Evolutionary conservation across 2,888 invertebrate species (phyloP), one percentile per base, ranked within the genome.

Genomic region (Dascillus cervinus): DNA sequence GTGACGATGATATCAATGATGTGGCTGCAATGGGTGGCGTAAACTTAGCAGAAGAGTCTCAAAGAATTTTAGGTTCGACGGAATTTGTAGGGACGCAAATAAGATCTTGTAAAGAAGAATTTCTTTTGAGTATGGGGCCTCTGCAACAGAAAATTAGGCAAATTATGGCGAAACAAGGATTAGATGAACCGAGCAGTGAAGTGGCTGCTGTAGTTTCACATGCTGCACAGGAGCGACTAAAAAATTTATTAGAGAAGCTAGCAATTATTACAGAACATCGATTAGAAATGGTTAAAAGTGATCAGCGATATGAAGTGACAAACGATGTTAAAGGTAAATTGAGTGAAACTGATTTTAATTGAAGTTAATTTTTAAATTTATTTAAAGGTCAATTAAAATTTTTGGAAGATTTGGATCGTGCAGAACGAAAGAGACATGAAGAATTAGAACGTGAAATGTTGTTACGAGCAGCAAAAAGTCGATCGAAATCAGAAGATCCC

Each of bases 1-100:
- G 62, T 2, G 92, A 94, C 56, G 95, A 95, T 60, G 95, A 97
- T 62, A 94, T 96, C 55, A 97, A 96, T 58, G 96, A 97, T 69
- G 96, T 97, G 8, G 95, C 96, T 14, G 94, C 96, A 5, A 96
- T 97, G 96, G 96, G 96, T 42, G 96, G 96, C 28, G 96, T 97
- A 32, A 97, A 97, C 69, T 72, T 97, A 53, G 87, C 88, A 1
- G 96, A 97, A 66, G 96, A 97, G 66, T 85, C 88, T 19, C 92
- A 92, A 63, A 80, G 90, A 63, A 96, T 96, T 55, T 73, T 96
- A 38, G 83, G 83, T n/a, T 75, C 81, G 4, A 80, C 82, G 11
- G 82, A 83, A 52, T 77, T 80, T 55, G 79, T 84, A 26, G 81
- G 82, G 10, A 79, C 79, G n/a, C 82, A 82, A 58, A 77, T 79